Conservation (phyloP, 2,888 invertebrate genomes). For the Macrosoma leucophasiata region DNA sequence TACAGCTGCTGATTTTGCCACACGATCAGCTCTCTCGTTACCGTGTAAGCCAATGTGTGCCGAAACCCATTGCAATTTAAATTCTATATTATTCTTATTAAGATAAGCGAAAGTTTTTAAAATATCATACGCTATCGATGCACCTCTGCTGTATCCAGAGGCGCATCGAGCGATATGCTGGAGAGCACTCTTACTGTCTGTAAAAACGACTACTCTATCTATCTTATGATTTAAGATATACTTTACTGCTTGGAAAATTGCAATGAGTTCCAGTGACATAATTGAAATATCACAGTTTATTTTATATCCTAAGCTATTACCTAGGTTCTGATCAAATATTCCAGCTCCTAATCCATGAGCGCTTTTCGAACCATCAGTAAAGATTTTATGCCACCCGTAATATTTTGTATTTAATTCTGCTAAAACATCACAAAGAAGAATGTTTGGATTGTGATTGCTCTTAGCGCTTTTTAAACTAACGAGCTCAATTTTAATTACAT, state of each 20-base stretch:
- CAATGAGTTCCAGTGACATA: slow-evolving; percentile 13
- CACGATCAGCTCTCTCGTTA: slow-evolving; percentile 8
- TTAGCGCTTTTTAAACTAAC: too few species aligned
- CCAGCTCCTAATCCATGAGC: too few species aligned
- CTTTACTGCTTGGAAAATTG: slow-evolving; percentile 8
- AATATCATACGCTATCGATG: slow-evolving; percentile 1
- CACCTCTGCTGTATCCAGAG: background rate
- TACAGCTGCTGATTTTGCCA: slow-evolving; percentile 7
- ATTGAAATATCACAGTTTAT: slow-evolving; percentile 5
- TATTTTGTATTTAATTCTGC: too few species aligned
- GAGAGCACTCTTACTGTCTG: slow-evolving; percentile 5
- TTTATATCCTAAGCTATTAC: too few species aligned
- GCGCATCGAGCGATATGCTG: slow-evolving; percentile 1
- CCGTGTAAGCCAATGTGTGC: slow-evolving; percentile 13
- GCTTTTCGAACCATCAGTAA: too few species aligned
- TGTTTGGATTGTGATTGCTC: too few species aligned
- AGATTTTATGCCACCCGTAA: too few species aligned
- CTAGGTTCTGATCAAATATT: too few species aligned
- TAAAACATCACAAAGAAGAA: too few species aligned
- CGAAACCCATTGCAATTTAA: slow-evolving; percentile 7
- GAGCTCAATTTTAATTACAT: too few species aligned
- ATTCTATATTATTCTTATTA: background rate
- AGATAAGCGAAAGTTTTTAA: slow-evolving; percentile 1
- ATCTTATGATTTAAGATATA: too few species aligned
- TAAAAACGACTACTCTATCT: too few species aligned